Percentiles rank a stretch among this genome's conserved stretches.
These are phyloP conservation scores for Pyrocephalus nanus DNA, from an alignment of 2,797 vertebrate genomes.

Conservation along the genomic window DNA sequence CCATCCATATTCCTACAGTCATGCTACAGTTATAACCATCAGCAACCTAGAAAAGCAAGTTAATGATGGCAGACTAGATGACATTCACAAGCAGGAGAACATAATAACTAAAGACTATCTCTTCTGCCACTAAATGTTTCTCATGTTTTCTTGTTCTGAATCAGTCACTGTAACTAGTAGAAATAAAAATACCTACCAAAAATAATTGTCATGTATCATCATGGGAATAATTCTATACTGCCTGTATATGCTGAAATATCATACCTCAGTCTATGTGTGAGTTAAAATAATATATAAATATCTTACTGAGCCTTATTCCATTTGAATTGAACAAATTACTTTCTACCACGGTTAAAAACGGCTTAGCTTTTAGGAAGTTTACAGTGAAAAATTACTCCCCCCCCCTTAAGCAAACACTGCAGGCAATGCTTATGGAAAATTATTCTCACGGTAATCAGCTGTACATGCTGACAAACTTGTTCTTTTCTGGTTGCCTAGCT, in stretches of 20 bases:
- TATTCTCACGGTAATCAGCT: constrained; percentile 50
- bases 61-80: background rate
- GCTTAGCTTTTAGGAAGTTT: constrained; percentile 19
- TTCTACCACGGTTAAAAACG: constrained; percentile 3
- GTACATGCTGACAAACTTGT: constrained; percentile 72
- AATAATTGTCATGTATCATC: background rate
- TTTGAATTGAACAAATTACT: background rate
- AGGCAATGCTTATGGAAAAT: constrained; percentile 50
- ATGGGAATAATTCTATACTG: background rate
- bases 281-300: background rate
- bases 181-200: background rate
- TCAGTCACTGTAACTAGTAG: background rate
- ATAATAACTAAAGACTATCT: background rate
- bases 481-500: constrained; percentile 73
- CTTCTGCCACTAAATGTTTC: background rate
- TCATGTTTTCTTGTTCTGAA: background rate
- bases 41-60: background rate
- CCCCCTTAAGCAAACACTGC: constrained; percentile 20
- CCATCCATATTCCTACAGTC: background rate
- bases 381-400: constrained; percentile 3
- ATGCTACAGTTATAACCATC: background rate
- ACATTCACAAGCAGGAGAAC: background rate
- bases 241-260: background rate
- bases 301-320: background rate
- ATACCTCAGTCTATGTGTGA: background rate